A percentile compares a stretch with the other conserved stretches of the same genome.
phyloP scores from a whole-genome alignment of 1,140 invertebrate genomes.

The Drosophila kohkoa region DNA sequence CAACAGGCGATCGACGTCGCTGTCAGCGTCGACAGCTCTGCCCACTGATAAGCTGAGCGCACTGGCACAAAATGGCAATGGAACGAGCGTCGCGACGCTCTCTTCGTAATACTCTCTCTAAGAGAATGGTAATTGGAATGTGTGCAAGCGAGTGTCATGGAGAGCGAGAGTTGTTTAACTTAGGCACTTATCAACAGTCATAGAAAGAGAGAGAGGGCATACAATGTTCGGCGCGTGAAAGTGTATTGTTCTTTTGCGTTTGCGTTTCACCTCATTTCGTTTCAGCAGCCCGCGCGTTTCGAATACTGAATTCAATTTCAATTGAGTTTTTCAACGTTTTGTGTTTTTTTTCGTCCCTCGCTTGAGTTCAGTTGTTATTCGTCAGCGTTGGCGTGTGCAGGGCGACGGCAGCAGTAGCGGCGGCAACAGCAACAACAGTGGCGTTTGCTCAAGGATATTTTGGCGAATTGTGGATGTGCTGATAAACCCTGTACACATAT shows the following conservation, averaged over 20 bases:
- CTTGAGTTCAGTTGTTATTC: constrained; percentile 58
- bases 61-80: constrained; percentile 42
- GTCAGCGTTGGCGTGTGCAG: constrained; percentile 60
- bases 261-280: constrained; percentile 43
- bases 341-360: constrained; percentile 30
- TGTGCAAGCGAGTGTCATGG: neutral
- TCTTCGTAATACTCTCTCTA: constrained; percentile 15
- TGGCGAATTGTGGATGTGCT: constrained; percentile 15
- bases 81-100: constrained; percentile 26
- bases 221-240: constrained; percentile 21
- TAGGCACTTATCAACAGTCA: neutral
- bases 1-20: constrained; percentile 56
- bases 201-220: constrained; percentile 13
- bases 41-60: constrained; percentile 59
- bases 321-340: constrained; percentile 38
- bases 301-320: constrained; percentile 57
- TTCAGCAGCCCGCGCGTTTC: constrained; percentile 39
- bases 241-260: constrained; percentile 10
- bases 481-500: constrained; percentile 26
- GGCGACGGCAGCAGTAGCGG: constrained; percentile 5
- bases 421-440: constrained; percentile 1
- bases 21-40: constrained; percentile 7
- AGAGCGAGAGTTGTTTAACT: constrained; percentile 7
- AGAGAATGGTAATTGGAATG: neutral
- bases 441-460: constrained; percentile 27